phyloP scores from a whole-genome alignment of 2,113 vertebrate genomes.

The Gopherus evgoodei region DNA sequence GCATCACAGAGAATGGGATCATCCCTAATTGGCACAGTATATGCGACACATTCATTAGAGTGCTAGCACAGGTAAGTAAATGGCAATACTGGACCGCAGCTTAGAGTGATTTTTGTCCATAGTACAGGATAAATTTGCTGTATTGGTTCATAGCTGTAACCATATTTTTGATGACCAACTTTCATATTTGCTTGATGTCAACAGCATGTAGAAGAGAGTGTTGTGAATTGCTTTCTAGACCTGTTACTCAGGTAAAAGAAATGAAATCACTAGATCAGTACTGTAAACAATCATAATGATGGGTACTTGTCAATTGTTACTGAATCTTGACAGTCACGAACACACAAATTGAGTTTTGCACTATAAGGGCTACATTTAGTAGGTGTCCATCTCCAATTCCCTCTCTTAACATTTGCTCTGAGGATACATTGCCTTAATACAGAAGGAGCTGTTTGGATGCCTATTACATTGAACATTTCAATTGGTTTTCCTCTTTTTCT shows the following conservation, averaged over 20 bases:
- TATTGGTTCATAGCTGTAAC: background rate
- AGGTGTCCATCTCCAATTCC: background rate
- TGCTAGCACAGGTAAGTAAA: fast-evolving
- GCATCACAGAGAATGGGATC: fast-evolving
- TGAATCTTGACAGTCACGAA: fast-evolving
- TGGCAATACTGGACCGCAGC: fast-evolving
- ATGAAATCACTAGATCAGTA: background rate
- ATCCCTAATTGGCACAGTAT: background rate
- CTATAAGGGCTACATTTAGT: too few relatives aligned
- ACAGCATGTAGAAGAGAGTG: background rate
- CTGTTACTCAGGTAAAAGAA: background rate
- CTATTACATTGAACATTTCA: too few relatives aligned
- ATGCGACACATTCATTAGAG: fast-evolving
- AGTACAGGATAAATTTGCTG: fast-evolving
- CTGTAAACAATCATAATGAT: background rate
- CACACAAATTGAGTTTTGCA: background rate
- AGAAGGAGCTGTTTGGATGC: background rate
- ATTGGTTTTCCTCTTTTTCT: too few relatives aligned
- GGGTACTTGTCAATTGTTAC: background rate
- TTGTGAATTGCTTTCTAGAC: background rate
- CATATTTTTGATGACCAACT: background rate
- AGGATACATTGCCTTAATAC: background rate
- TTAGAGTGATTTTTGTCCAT: background rate
- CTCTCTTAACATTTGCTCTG: background rate
- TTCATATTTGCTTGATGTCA: background rate